phyloP scores from a whole-genome alignment of 2,113 vertebrate genomes.

The cat (Felis catus) region F.catus_Fca126_mat1.0 CM031415.1:159282001-159282500 shows the following conservation, averaged over 20 bases:
- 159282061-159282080: constrained; percentile 44
- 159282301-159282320: constrained; percentile 44
- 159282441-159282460: not conserved
- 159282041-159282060: constrained; percentile 8
- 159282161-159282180: constrained; percentile 63
- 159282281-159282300: constrained; percentile 62
- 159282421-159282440: not conserved
- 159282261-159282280: constrained; percentile 21
- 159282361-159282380: not conserved
- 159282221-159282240: constrained; percentile 70
- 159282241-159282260: constrained; percentile 28
- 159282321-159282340: constrained; percentile 63
- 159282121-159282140: constrained; percentile 41
- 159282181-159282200: constrained; percentile 65
- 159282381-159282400: not conserved
- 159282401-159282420: not conserved
- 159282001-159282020: not conserved
- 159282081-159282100: constrained; percentile 48
- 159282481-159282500: no score
- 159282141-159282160: not conserved
- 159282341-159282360: not conserved
- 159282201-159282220: constrained; percentile 64
- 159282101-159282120: constrained; percentile 56
- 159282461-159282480: not conserved
- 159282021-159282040: not conserved